phyloP scores from a whole-genome alignment of 2,113 vertebrate genomes.

The Strigops habroptila region DNA sequence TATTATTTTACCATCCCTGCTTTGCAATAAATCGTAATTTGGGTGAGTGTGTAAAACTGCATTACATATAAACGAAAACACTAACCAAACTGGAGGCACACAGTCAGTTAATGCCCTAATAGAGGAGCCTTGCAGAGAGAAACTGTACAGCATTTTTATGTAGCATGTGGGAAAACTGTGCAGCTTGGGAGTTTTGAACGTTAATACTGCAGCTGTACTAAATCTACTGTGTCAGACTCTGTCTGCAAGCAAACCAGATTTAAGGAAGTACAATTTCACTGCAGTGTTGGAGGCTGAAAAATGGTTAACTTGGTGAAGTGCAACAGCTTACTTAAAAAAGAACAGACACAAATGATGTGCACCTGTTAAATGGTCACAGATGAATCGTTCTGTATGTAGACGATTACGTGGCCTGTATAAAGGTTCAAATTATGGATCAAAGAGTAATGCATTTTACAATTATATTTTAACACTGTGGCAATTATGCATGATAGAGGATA shows the following conservation, averaged over 20 bases:
- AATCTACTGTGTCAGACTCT: constrained; percentile 67
- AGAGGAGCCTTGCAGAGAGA: constrained; percentile 52
- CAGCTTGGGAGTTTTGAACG: constrained; percentile 60
- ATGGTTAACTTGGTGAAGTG: constrained; percentile 27
- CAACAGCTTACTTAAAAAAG: background rate
- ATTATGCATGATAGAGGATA: background rate
- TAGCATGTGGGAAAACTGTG: constrained; percentile 66
- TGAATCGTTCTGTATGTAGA: background rate
- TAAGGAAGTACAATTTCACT: constrained; percentile 53
- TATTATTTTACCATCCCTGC: constrained; percentile 26
- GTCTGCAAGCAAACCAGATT: constrained; percentile 60
- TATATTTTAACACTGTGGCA: background rate
- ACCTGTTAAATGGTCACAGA: background rate
- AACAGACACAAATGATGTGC: background rate
- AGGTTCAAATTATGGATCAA: background rate
- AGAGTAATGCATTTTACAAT: background rate
- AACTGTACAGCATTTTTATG: constrained; percentile 67
- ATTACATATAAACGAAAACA: constrained; percentile 56
- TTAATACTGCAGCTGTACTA: constrained; percentile 72
- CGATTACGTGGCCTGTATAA: background rate
- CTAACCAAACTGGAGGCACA: constrained; percentile 36
- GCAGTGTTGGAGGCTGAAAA: constrained; percentile 41
- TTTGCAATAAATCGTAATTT: constrained; percentile 27
- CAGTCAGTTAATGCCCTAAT: constrained; percentile 47
- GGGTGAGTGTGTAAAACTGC: constrained; percentile 10